phyloP scores from a whole-genome alignment of 2,888 invertebrate genomes.

The Ophioninae sp. region DNA sequence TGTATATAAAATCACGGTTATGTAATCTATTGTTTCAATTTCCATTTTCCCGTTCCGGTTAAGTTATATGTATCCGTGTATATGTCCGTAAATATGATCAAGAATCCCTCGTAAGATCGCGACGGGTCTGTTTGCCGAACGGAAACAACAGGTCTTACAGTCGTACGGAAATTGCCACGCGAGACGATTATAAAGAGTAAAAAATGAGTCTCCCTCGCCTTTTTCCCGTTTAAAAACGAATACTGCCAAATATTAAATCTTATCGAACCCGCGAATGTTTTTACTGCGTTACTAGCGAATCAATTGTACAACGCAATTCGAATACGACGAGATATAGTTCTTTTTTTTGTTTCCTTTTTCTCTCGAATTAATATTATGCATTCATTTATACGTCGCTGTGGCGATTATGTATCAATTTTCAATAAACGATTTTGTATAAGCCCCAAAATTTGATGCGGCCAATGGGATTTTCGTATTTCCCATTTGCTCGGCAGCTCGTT shows the following conservation, averaged over 20 bases:
- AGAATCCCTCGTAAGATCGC: conserved; percentile 29
- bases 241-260: conserved; percentile 60
- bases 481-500: neutral
- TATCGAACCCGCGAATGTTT: conserved; percentile 32
- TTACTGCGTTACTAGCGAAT: conserved; percentile 33
- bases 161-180: conserved; percentile 36
- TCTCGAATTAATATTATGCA: conserved; percentile 55
- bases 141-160: neutral
- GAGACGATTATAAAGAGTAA: conserved; percentile 3
- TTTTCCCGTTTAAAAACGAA: conserved; percentile 41
- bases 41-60: conserved; percentile 54
- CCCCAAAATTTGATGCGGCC: conserved; percentile 18
- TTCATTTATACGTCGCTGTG: conserved; percentile 48
- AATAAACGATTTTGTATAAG: conserved; percentile 65
- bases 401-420: conserved; percentile 54
- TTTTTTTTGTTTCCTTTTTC: conserved; percentile 20
- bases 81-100: conserved; percentile 4
- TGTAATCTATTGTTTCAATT: conserved; percentile 47
- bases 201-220: conserved; percentile 13
- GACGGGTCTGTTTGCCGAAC: neutral
- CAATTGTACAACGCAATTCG: conserved; percentile 5
- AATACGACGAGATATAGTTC: conserved; percentile 46
- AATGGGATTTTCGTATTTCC: neutral
- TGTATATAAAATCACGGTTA: conserved; percentile 65
- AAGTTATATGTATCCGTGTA: conserved; percentile 55